Evolutionary conservation across 2,797 vertebrate species (phyloP).

Genomic region (Molossus molossus): DNA sequence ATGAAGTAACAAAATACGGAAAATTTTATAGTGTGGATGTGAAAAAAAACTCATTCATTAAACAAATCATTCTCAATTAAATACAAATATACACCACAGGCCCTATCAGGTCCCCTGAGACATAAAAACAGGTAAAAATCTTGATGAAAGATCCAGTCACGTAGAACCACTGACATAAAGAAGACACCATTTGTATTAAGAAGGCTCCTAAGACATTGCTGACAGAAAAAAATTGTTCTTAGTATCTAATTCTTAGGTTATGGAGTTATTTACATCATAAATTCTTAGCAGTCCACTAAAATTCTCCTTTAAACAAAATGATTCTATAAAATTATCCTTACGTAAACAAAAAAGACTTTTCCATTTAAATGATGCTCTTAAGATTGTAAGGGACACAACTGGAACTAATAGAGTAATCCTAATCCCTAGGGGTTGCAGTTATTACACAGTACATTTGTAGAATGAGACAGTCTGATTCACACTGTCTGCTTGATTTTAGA

Average conservation of each 20-base stretch:
- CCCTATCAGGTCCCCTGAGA: neutral
- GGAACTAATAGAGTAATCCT: neutral
- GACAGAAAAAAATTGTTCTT: slow-evolving; percentile 46
- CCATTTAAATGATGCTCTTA: neutral
- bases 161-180: slow-evolving; percentile 42
- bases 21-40: neutral
- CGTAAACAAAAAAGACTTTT: neutral
- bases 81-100: neutral
- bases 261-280: slow-evolving; percentile 1
- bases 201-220: slow-evolving; percentile 52
- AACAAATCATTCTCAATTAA: slow-evolving; percentile 56
- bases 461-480: neutral
- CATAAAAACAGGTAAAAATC: slow-evolving; percentile 64
- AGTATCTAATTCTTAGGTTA: slow-evolving; percentile 38
- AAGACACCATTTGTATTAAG: slow-evolving; percentile 32
- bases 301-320: slow-evolving; percentile 59
- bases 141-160: slow-evolving; percentile 34
- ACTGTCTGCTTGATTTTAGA: slow-evolving; percentile 4
- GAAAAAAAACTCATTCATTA: slow-evolving; percentile 59
- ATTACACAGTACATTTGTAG: neutral
- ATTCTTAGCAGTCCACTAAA: slow-evolving; percentile 35
- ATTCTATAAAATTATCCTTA: slow-evolving; percentile 36
- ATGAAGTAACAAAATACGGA: slow-evolving; percentile 49
- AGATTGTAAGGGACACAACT: neutral
- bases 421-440: neutral